Evolutionary conservation across 2,113 vertebrate species (phyloP), one percentile per base, ranked within the genome.

Genomic region (Psilopogon haemacephalus): DNA sequence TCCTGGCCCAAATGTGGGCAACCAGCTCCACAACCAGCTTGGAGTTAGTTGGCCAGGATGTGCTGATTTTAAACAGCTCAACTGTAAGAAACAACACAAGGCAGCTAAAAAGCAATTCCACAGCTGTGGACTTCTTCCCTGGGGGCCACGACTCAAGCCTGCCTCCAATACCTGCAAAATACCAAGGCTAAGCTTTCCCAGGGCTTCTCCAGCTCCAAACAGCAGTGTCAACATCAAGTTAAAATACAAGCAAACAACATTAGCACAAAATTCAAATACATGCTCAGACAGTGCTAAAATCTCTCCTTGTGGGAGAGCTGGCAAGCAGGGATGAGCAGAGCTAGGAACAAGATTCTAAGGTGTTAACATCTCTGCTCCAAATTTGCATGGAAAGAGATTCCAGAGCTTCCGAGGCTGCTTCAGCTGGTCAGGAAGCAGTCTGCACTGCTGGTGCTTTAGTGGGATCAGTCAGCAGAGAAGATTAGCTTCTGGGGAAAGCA

Each of bases 1-100:
- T 26, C 33, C 38, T 4, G 32, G 8, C 46, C 83, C 7, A 18
- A 55, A 24, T 62, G 16, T 32, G 16, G 0, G 13, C 0, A 1
- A 14, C 44, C n/a, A 24, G 11, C 14, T 1, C 4, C 56, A 6
- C 12, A 26, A 35, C 28, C 76, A 50, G 69, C 80, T 16, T 5
- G 1, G 1, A 26, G 42, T 2, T 4, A 26, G n/a, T 5, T 42
- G 63, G 54, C 63, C 55, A 42, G 23, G 55, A 64, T 1, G 11
- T 1, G 27, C 78, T 26, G 5, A 5, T 58, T 75, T 27, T 60
- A n/a, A 54, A 48, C n/a, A 37, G 6, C 33, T 32, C 69, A 26
- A 2, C 59, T 38, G 63, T 24, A 65, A 69, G 55, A 3, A 89
- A 60, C 23, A n/a, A 26, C 2, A 56, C 5, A 1, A 56, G 46